Evolutionary conservation across 2,113 vertebrate genomes (phyloP), one percentile per base, ranked within the genome.

Genomic region (Myxocyprinus asiaticus): DNA sequence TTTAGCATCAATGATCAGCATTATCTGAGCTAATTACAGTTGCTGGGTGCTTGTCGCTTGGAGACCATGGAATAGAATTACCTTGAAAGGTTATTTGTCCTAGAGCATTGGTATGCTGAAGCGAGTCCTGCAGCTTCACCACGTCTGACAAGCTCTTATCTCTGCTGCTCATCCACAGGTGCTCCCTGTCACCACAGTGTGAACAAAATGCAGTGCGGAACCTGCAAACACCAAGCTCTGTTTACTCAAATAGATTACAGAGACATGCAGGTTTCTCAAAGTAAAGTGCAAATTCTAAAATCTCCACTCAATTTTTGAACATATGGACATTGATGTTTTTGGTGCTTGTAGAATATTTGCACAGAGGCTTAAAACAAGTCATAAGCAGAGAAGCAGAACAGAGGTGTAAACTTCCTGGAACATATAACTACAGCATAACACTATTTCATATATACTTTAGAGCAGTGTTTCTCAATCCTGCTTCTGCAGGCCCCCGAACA

Each of bases 71-170:
- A 82, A 85, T 78, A 78, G 65, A 82, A 85, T 87, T 82, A 82
- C 73, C 83, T 80, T 81, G 79, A 82, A 73, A 82, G 42, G 77
- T 79, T 87, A 80, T 87, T 85, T 85, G 82, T 87, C 77, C 70
- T 56, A 43, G 7, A 74, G 58, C 62, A 80, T 85, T 87, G 67
- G 85, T 88, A 90, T 92, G 85, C 90, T 64, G 73, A 50, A 64
- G 2, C 22, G 78, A 72, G 74, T 9, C 33, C 55, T 48, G 58
- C 12, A 76, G 64, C 74, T 82, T 81, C 83, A 5, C 72, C 63
- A 17, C 17, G 61, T 72, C 81, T 88, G 89, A 90, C 89, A 88
- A 84, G 68, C 78, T 82, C 88, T 90, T 90, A 91, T 92, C 91
- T 89, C 51, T 81, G 9, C 81, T 42, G 47, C 80, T 85, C 45